Percentiles rank a stretch among this genome's conserved stretches.
Conservation (phyloP, 2,113 vertebrate species). For the Thalassarche chlororhynchos region DNA sequence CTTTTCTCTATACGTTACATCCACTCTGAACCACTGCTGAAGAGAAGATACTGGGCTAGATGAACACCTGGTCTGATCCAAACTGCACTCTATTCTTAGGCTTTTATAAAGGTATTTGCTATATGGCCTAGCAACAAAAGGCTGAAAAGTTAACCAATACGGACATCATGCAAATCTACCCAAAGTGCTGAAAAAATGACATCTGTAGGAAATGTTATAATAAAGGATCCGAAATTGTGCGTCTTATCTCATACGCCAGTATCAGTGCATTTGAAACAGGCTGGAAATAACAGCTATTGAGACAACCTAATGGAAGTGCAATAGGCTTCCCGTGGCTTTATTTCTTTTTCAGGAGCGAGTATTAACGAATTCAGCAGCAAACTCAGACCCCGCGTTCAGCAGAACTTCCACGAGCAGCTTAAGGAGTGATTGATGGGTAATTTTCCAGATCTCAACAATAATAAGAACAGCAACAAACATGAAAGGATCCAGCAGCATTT, state of each 20-base stretch:
- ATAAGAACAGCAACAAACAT: slow-evolving; percentile 55
- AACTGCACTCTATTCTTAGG: background rate
- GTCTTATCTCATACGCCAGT: background rate
- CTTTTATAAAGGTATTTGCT: background rate
- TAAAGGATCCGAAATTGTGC: background rate
- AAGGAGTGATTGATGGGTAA: slow-evolving; percentile 69
- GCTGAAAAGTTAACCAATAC: background rate
- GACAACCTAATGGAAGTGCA: slow-evolving; percentile 31
- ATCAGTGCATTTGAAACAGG: slow-evolving; percentile 7
- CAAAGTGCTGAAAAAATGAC: background rate
- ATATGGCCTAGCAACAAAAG: background rate
- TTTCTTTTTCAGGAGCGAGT: slow-evolving; percentile 28
- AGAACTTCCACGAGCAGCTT: slow-evolving; percentile 70
- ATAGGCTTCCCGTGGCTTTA: slow-evolving; percentile 14
- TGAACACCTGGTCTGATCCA: background rate
- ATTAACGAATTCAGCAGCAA: slow-evolving; percentile 43
- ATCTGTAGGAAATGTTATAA: background rate
- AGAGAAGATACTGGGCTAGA: background rate
- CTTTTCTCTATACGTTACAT: background rate
- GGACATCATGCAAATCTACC: background rate
- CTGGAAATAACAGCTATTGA: slow-evolving; percentile 13
- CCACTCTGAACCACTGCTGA: background rate
- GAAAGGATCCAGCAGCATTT: slow-evolving; percentile 49
- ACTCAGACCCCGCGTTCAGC: slow-evolving; percentile 36
- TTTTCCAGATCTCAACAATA: slow-evolving; percentile 71